phyloP scores from a whole-genome alignment of 92 coral and sea anemone species.

The Paramuricea clavata region DNA sequence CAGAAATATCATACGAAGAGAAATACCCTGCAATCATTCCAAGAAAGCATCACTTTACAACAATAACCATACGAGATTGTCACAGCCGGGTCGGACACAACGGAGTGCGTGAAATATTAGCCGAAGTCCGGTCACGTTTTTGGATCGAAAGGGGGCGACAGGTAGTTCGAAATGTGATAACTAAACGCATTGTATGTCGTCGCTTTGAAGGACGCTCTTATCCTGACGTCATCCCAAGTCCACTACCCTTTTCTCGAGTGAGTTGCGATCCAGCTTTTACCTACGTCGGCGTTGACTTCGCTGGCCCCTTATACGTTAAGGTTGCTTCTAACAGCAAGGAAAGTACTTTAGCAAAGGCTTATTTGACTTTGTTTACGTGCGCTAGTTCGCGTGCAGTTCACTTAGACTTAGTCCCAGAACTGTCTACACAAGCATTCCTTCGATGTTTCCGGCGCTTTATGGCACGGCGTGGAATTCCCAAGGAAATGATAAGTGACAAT shows the following conservation, averaged over 20 bases:
- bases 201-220: slow-evolving; percentile 29
- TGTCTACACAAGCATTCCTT: slow-evolving; percentile 22
- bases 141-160: slow-evolving; percentile 44
- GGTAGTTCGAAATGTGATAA: slow-evolving; percentile 9
- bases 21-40: background rate
- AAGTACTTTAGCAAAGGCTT: background rate
- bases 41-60: background rate
- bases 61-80: background rate
- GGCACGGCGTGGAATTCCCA: slow-evolving; percentile 39
- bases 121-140: slow-evolving; percentile 7
- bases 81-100: background rate
- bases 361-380: background rate
- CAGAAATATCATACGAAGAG: background rate
- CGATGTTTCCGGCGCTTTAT: slow-evolving; percentile 33
- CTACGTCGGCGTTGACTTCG: slow-evolving; percentile 50
- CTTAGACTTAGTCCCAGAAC: background rate
- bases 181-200: slow-evolving; percentile 22
- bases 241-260: slow-evolving; percentile 44
- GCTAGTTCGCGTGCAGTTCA: slow-evolving; percentile 1
- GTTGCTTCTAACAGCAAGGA: slow-evolving; percentile 39
- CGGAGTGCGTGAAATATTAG: background rate
- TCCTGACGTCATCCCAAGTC: slow-evolving; percentile 41
- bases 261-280: slow-evolving; percentile 54
- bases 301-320: slow-evolving; percentile 51
- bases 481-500: background rate